Percentiles rank a stretch among this genome's conserved stretches.
Evolutionary conservation across 2,113 vertebrate species (phyloP).

Genomic region (Brachypodius melanocephalos): DNA sequence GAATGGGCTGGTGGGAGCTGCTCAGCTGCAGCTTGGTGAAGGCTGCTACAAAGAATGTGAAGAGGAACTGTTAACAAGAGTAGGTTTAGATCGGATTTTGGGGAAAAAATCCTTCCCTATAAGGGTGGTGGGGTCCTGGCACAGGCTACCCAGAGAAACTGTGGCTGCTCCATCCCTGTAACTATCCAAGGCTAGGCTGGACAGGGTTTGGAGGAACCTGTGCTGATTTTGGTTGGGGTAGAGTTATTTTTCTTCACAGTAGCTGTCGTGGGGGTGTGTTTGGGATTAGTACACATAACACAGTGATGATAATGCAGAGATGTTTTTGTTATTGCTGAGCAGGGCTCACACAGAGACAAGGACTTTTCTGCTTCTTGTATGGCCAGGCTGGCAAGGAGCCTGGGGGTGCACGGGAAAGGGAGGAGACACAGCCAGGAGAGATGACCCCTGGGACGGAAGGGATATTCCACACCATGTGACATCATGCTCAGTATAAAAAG

Average conservation of each 20-base stretch:
- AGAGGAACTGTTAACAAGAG: not conserved
- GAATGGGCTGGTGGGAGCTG: accelerated
- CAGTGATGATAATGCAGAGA: not conserved
- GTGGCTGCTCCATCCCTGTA: not conserved
- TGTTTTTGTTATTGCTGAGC: not conserved
- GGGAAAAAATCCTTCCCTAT: not conserved
- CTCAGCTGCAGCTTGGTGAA: not conserved
- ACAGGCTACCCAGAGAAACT: not conserved
- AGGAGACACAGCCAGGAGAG: not conserved
- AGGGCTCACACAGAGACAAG: not conserved
- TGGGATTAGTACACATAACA: not conserved
- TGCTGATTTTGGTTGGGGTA: not conserved
- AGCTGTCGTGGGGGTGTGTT: not conserved
- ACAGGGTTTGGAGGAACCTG: not conserved
- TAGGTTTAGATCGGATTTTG: not conserved
- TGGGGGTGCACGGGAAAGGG: not conserved
- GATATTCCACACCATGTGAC: not conserved
- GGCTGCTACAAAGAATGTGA: not conserved
- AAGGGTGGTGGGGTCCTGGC: not conserved
- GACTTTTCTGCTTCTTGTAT: not conserved
- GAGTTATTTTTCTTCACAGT: not conserved
- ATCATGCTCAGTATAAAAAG: not conserved
- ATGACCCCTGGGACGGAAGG: not conserved
- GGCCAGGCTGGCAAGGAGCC: not conserved
- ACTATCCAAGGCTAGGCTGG: not conserved